phyloP scores from a whole-genome alignment of 1,140 invertebrate species.

The Dryas iulia region DNA sequence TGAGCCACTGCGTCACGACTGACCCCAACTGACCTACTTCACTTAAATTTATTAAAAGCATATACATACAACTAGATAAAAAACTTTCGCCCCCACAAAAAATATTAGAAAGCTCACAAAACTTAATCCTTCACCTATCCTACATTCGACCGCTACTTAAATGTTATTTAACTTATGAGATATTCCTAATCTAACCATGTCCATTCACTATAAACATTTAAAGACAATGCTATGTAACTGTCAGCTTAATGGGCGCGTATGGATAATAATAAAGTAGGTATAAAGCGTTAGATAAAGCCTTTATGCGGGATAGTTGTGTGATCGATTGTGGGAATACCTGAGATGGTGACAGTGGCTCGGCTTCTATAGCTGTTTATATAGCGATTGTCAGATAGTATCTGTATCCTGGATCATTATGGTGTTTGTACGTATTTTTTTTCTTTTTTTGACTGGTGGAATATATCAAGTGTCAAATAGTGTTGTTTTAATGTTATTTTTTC shows the following conservation, averaged over 20 bases:
- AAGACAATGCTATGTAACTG: conserved; percentile 36
- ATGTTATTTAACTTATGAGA: background rate
- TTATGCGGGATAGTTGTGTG: conserved; percentile 63
- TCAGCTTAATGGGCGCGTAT: conserved; percentile 37
- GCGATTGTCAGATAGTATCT: background rate
- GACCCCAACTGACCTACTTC: too few relatives aligned
- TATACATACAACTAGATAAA: background rate
- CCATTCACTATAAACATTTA: conserved; percentile 11
- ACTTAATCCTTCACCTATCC: background rate
- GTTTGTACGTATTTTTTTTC: background rate
- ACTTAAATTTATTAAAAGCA: background rate
- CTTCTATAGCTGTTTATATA: background rate
- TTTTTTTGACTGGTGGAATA: too few relatives aligned
- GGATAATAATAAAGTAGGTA: conserved; percentile 42
- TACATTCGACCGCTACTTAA: background rate
- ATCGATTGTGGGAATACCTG: conserved; percentile 71
- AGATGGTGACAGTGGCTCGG: conserved; percentile 66
- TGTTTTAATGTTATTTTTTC: too few relatives aligned
- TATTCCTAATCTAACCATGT: conserved; percentile 9
- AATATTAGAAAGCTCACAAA: background rate
- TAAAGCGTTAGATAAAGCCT: conserved; percentile 62
- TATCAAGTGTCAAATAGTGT: too few relatives aligned
- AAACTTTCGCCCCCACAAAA: background rate
- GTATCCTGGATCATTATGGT: background rate
- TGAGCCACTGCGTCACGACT: too few relatives aligned